phyloP scores from a whole-genome alignment of 2,888 invertebrate genomes.

The Drosophila kuntzei region DNA sequence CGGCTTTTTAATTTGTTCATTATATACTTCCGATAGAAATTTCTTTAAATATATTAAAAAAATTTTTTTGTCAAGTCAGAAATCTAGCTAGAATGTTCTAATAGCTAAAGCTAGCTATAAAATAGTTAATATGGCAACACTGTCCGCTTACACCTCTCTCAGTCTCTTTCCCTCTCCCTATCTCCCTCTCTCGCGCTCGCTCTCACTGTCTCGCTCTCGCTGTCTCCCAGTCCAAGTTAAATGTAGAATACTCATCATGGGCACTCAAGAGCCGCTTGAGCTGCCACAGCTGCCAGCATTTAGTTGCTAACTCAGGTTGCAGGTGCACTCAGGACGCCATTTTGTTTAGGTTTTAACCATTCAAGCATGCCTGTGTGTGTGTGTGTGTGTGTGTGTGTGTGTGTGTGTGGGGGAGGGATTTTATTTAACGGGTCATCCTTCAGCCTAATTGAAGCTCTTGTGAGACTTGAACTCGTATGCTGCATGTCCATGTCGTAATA shows the following conservation, averaged over 20 bases:
- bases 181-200: background rate
- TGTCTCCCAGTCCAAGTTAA: constrained; percentile 1
- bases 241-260: constrained; percentile 29
- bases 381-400: constrained; percentile 11
- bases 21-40: too few species aligned
- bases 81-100: background rate
- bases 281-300: constrained; percentile 43
- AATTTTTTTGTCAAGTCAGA: too few species aligned
- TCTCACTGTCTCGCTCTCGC: background rate
- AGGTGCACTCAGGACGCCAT: constrained; percentile 31
- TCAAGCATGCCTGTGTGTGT: constrained; percentile 2
- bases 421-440: constrained; percentile 36
- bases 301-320: constrained; percentile 38
- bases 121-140: background rate
- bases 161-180: too few species aligned
- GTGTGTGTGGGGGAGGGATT: constrained; percentile 26
- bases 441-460: constrained; percentile 44
- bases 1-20: too few species aligned
- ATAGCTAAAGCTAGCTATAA: background rate
- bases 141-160: background rate
- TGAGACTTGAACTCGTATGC: constrained; percentile 22
- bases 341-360: constrained; percentile 28
- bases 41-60: too few species aligned
- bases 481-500: constrained; percentile 26
- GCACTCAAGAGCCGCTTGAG: constrained; percentile 59